Conservation (phyloP, 2,888 invertebrate species). For the Tubulanus polymorphus region DNA sequence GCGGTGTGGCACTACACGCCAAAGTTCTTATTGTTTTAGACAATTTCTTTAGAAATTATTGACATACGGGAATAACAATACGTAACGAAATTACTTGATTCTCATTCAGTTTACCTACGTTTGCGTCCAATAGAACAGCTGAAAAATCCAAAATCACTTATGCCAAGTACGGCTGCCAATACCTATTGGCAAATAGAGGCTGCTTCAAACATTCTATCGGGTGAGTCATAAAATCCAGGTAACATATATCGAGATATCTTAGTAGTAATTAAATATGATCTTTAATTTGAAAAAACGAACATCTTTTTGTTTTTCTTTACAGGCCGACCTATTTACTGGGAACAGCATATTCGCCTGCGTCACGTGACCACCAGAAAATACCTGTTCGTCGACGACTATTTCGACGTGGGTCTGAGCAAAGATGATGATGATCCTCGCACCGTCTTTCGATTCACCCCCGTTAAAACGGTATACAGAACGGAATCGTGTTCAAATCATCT, state of each 20-base stretch:
- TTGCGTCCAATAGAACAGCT: conserved; percentile 43
- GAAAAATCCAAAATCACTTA: conserved; percentile 45
- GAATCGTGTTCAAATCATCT: no score
- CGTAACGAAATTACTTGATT: conserved; percentile 2
- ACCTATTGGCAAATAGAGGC: conserved; percentile 51
- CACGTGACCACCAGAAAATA: conserved; percentile 48
- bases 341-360: conserved; percentile 45
- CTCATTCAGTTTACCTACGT: conserved; percentile 43
- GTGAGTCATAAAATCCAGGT: no score
- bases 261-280: no score
- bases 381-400: conserved; percentile 31
- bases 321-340: conserved; percentile 47
- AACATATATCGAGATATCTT: no score
- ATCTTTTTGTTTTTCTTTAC: no score
- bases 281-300: no score
- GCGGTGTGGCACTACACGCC: no score
- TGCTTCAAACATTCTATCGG: no score
- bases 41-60: no score
- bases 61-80: not conserved
- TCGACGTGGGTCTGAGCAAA: conserved; percentile 23
- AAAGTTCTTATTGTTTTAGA: no score
- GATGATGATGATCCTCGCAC: conserved; percentile 40
- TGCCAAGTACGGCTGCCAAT: conserved; percentile 49
- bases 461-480: conserved; percentile 43
- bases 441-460: conserved; percentile 48